phyloP scores from a whole-genome alignment of 2,797 vertebrate species.

The Pangasius krempfi region DNA sequence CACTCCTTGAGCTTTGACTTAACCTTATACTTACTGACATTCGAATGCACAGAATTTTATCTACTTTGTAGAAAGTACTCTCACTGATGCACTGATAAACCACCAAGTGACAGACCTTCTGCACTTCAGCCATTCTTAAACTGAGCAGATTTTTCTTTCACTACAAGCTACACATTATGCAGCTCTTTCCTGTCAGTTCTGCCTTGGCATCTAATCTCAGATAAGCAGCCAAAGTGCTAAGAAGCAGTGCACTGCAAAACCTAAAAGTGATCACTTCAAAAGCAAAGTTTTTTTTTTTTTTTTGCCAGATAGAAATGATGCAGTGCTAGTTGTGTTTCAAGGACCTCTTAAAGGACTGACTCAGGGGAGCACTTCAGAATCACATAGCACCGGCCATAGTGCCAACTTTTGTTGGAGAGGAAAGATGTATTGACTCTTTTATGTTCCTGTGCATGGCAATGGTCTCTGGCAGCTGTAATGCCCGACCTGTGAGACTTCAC shows the following conservation, averaged over 20 bases:
- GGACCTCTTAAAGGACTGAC: slow-evolving; percentile 23
- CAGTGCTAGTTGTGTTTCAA: slow-evolving; percentile 29
- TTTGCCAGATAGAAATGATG: slow-evolving; percentile 45
- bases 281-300: background rate
- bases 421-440: slow-evolving; percentile 30
- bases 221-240: slow-evolving; percentile 39
- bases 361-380: slow-evolving; percentile 37
- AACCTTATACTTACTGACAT: background rate
- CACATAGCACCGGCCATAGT: slow-evolving; percentile 19
- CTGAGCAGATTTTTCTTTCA: background rate
- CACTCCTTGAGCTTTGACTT: background rate
- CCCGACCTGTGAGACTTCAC: background rate
- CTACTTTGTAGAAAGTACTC: background rate
- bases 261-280: slow-evolving; percentile 28
- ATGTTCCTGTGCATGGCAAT: slow-evolving; percentile 14
- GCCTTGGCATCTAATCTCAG: slow-evolving; percentile 37
- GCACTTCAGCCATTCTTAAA: slow-evolving; percentile 13
- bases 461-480: slow-evolving; percentile 18
- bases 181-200: slow-evolving; percentile 26
- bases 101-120: background rate
- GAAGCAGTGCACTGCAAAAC: slow-evolving; percentile 27
- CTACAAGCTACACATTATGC: background rate
- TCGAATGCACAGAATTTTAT: background rate
- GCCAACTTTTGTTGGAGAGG: slow-evolving; percentile 39
- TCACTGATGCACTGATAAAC: background rate